Evolutionary conservation across 2,113 vertebrate genomes (phyloP).

Genomic region (Phrynocephalus versicolor): DNA sequence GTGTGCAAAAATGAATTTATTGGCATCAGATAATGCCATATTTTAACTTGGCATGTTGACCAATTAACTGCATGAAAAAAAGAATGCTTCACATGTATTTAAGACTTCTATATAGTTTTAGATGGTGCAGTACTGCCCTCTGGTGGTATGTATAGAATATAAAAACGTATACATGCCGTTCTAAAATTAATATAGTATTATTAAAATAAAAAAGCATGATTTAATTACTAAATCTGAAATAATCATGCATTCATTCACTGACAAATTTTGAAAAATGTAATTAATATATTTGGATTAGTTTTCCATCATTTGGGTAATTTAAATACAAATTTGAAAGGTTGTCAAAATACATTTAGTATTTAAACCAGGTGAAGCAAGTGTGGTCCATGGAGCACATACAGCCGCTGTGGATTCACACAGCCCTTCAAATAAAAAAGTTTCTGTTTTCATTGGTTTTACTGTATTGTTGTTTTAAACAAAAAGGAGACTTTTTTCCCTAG

Average conservation of each 20-base stretch:
- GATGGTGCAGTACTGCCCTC: conserved; percentile 69
- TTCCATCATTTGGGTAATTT: not conserved
- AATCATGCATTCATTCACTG: not conserved
- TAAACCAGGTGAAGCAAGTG: not conserved
- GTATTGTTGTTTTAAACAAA: too few relatives aligned
- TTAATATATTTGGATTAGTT: not conserved
- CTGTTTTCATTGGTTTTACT: too few relatives aligned
- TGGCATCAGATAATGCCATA: fast-evolving
- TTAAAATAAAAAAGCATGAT: not conserved
- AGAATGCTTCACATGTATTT: fast-evolving
- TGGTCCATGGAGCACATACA: too few relatives aligned
- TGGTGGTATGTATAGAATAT: conserved; percentile 37
- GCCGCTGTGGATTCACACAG: too few relatives aligned
- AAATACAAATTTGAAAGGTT: not conserved
- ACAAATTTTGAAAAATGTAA: not conserved
- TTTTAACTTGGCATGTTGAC: not conserved
- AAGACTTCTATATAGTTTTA: not conserved
- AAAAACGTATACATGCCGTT: not conserved
- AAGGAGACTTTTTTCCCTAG: too few relatives aligned
- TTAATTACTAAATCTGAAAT: not conserved
- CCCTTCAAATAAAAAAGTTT: too few relatives aligned
- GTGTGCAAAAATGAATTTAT: not conserved
- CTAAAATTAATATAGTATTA: not conserved
- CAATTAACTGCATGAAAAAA: not conserved
- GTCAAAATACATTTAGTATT: not conserved